Conservation (phyloP, 2,888 invertebrate species). For the Lasioglossum morio region DNA sequence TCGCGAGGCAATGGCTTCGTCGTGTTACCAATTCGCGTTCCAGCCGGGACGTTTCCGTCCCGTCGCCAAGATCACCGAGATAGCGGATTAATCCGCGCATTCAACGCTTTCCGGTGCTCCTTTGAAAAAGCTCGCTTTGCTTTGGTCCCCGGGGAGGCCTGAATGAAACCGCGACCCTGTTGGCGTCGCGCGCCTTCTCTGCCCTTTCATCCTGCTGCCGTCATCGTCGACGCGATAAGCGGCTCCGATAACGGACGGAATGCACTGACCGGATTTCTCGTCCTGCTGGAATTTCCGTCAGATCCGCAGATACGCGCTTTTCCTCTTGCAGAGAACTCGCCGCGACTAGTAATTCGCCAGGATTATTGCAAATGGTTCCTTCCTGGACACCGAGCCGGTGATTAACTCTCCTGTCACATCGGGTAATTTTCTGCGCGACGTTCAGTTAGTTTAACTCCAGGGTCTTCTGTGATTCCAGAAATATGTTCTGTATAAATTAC, state of each 20-base stretch:
- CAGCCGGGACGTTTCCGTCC: background rate
- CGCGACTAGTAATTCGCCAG: background rate
- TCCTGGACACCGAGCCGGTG: background rate
- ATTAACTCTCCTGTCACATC: background rate
- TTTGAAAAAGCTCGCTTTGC: conserved; percentile 15
- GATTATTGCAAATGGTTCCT: background rate
- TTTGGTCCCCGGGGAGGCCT: background rate
- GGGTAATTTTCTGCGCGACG: background rate
- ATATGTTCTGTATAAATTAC: too few relatives aligned
- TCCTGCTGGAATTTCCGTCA: conserved; percentile 55
- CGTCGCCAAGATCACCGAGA: conserved; percentile 5
- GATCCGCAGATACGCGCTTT: conserved; percentile 26
- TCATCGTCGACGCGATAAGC: conserved; percentile 51
- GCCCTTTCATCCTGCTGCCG: background rate
- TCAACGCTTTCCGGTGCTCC: background rate
- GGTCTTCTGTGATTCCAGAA: too few relatives aligned
- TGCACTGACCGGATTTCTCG: conserved; percentile 57
- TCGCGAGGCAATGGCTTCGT: too few relatives aligned
- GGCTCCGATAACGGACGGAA: conserved; percentile 51
- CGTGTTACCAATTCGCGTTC: background rate
- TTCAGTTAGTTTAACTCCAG: background rate
- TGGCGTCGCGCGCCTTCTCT: background rate
- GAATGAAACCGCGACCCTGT: background rate
- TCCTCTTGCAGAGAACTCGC: conserved; percentile 2
- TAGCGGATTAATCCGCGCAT: conserved; percentile 11